Evolutionary conservation across 2,113 vertebrate genomes (phyloP), one percentile per base, ranked within the genome.

Genomic region (Hoplias malabaricus): DNA sequence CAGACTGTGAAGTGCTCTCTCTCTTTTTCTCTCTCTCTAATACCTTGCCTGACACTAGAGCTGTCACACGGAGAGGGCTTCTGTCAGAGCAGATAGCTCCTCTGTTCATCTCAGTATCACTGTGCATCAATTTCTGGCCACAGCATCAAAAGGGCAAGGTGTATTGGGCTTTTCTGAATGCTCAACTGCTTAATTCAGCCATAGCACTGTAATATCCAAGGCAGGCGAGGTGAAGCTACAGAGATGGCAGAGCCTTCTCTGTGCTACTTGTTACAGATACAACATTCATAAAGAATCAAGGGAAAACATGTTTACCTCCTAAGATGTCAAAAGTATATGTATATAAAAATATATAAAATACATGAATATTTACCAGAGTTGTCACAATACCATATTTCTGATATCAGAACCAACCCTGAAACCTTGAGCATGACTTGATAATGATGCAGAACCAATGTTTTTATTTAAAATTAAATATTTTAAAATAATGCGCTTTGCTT

Each of bases 21-120:
- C 63, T 36, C 50, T 63, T 27, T 29, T 7, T 25, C 42, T 16
- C 71, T 43, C 54, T 11, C 56, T 75, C 33, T 65, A 74, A 74
- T 74, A 40, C 43, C 59, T 63, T 40, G 72, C 27, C 29, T 40
- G 61, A 66, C 61, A 66, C 63, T 54, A 54, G 16, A 61, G 66
- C 54, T 77, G 54, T 77, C 75, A 77, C 19, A 77, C 23, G 43
- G 21, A 36, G 14, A 27, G 21, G 34, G 42, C 40, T 77, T 21
- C 75, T 19, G 31, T 50, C 75, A 77, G 36, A 46, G 27, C 53
- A 46, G 65, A 69, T 77, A 77, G n/a, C 31, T 48, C 42, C 9
- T 62, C 42, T 70, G 8, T 46, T 42, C 53, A 5, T 69, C 65
- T 57, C 19, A n/a, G 42, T 9, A 48, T 61, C 42, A 25, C 29